Evolutionary conservation across 2,113 vertebrate species (phyloP).

Genomic region (Phrynosoma platyrhinos): DNA sequence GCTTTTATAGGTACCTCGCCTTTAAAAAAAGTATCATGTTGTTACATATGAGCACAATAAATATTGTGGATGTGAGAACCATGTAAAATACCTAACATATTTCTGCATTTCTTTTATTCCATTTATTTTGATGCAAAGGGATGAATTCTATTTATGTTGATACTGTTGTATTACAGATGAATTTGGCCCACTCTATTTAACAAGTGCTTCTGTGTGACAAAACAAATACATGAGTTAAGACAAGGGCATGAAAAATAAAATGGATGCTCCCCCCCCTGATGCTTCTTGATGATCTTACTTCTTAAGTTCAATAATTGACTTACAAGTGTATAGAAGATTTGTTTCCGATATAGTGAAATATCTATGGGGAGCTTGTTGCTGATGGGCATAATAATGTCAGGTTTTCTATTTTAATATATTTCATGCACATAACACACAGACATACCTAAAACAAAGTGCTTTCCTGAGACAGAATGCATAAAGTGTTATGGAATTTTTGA

Average conservation of each 20-base stretch:
- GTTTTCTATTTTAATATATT: constrained; percentile 35
- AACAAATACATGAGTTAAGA: background rate
- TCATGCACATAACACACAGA: background rate
- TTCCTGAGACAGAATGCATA: constrained; percentile 23
- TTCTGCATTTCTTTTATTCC: background rate
- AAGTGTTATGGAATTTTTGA: constrained; percentile 21
- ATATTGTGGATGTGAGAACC: background rate
- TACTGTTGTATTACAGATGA: background rate
- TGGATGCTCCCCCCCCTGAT: background rate
- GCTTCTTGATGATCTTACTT: constrained; percentile 11
- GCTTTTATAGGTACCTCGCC: background rate
- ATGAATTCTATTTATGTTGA: background rate
- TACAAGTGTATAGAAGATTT: background rate
- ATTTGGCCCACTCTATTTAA: constrained; percentile 1
- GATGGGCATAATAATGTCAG: background rate
- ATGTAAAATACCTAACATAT: background rate
- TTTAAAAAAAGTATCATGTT: background rate
- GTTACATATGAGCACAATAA: background rate
- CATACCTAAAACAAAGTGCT: background rate
- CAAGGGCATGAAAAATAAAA: constrained; percentile 5
- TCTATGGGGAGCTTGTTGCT: constrained; percentile 12
- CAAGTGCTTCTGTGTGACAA: background rate
- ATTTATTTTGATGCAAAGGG: background rate
- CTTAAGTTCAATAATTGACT: constrained; percentile 20
- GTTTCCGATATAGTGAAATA: constrained; percentile 29